Percentiles rank a stretch among this genome's conserved stretches.
phyloP scores from a whole-genome alignment of 2,888 invertebrate species.

The Cryptocephalus primarius region DNA sequence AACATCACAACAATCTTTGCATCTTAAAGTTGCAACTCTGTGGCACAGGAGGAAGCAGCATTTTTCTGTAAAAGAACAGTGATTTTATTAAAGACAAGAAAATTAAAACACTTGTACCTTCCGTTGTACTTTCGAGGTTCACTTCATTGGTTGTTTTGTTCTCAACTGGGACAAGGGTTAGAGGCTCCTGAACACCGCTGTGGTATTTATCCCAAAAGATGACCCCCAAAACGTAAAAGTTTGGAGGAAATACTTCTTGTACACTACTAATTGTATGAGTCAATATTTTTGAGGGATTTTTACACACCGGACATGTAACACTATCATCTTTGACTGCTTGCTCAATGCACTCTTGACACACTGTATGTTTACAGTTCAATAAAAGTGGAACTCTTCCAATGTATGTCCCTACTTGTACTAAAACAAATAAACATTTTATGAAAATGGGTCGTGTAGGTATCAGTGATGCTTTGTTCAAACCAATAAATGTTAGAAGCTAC shows the following conservation, averaged over 20 bases:
- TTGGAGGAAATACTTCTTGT: constrained; percentile 29
- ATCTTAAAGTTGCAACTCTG: constrained; percentile 22
- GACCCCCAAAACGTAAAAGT: constrained; percentile 31
- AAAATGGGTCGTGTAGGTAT: no score
- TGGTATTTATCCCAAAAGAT: constrained; percentile 16
- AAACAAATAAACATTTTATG: no score
- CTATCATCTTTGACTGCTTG: constrained; percentile 23
- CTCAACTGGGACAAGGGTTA: constrained; percentile 4
- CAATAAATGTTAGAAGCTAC: no score
- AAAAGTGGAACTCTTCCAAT: constrained; percentile 43
- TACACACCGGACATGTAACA: constrained; percentile 42
- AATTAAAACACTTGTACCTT: not conserved
- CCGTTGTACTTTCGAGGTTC: not conserved
- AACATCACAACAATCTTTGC: constrained; percentile 26
- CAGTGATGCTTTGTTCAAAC: no score
- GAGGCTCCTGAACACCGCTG: constrained; percentile 1
- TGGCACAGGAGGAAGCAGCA: constrained; percentile 21
- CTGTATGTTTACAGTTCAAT: constrained; percentile 54
- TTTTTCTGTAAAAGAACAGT: constrained; percentile 11
- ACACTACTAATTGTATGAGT: constrained; percentile 13
- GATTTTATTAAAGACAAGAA: not conserved
- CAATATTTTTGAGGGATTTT: constrained; percentile 28
- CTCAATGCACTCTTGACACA: constrained; percentile 53
- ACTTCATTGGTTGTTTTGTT: not conserved
- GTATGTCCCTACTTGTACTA: no score